Percentiles rank a stretch among this genome's conserved stretches.
Conservation (phyloP, 2,888 invertebrate genomes). For the Cheilosia impressa region DNA sequence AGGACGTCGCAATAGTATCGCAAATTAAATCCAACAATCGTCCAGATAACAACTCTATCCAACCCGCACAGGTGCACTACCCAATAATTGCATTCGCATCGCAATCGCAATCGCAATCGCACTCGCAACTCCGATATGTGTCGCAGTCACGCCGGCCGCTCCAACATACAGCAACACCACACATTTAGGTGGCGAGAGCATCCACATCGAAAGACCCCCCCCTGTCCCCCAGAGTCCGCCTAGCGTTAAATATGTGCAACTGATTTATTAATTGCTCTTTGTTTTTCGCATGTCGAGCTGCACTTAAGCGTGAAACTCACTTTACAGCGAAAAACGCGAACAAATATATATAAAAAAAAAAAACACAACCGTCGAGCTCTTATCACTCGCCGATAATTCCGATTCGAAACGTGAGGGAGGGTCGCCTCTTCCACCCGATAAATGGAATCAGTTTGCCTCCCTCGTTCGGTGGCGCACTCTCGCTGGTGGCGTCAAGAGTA, state of each 20-base stretch:
- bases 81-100: too few relatives aligned
- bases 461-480: neutral
- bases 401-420: slow-evolving; percentile 59
- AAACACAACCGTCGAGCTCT: slow-evolving; percentile 28
- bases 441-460: slow-evolving; percentile 45
- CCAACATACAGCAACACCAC: neutral
- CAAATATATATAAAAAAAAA: slow-evolving; percentile 1
- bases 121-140: slow-evolving; percentile 18
- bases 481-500: slow-evolving; percentile 67
- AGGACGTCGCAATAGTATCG: slow-evolving; percentile 42
- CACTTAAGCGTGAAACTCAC: slow-evolving; percentile 71
- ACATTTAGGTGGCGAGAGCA: slow-evolving; percentile 40
- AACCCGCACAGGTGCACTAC: slow-evolving; percentile 36
- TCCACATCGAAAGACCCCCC: slow-evolving; percentile 49
- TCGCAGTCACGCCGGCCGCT: neutral
- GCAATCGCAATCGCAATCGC: slow-evolving; percentile 14
- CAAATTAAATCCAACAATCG: slow-evolving; percentile 66
- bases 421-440: neutral
- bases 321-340: slow-evolving; percentile 14
- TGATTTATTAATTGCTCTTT: slow-evolving; percentile 73
- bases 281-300: slow-evolving; percentile 70
- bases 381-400: slow-evolving; percentile 68
- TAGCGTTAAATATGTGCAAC: slow-evolving; percentile 68
- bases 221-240: slow-evolving; percentile 24
- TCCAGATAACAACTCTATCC: slow-evolving; percentile 51